Evolutionary conservation across 2,113 vertebrate genomes (phyloP).

Genomic region (Sclerurus mexicanus): DNA sequence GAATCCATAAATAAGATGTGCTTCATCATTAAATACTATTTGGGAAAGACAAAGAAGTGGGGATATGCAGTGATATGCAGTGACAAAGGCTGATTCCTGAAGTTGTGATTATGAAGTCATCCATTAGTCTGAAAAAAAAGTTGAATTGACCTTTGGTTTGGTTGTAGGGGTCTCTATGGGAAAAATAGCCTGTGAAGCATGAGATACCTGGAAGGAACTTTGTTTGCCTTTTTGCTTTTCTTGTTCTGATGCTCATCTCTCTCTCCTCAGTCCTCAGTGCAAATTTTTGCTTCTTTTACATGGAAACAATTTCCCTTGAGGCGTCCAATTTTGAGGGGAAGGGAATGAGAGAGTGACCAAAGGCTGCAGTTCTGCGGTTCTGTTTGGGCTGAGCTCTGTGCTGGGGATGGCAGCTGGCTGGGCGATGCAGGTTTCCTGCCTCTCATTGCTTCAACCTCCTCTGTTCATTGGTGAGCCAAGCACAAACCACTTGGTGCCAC

Average conservation of each 20-base stretch:
- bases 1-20: neutral
- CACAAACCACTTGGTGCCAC: neutral
- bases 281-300: neutral
- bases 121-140: neutral
- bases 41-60: neutral
- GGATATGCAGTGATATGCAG: neutral
- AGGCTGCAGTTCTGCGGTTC: neutral
- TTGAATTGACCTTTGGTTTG: neutral
- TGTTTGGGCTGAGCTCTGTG: neutral
- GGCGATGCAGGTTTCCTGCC: neutral
- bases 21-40: neutral
- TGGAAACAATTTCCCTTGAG: neutral
- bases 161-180: neutral
- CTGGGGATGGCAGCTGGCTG: neutral
- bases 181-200: neutral
- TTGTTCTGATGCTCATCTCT: neutral
- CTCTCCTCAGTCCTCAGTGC: neutral
- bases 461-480: neutral
- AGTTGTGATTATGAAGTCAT: neutral
- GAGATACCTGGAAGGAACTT: neutral
- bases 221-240: neutral
- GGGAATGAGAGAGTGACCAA: neutral
- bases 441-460: neutral
- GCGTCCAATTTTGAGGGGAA: neutral
- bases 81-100: neutral